phyloP scores from a whole-genome alignment of 2,797 vertebrate species.

The Decapterus maruadsi region DNA sequence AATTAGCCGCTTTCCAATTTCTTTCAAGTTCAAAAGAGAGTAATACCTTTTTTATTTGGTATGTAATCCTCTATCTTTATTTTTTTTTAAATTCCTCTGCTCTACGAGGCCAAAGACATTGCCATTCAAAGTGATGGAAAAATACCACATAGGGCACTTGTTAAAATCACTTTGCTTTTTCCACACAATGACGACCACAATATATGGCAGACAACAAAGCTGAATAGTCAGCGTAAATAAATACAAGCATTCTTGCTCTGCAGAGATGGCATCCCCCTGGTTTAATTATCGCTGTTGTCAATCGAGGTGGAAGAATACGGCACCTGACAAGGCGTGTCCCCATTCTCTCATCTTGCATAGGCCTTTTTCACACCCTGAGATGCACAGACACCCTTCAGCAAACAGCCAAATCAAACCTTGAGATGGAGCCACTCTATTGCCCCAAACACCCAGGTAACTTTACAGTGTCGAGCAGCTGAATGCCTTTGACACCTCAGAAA shows the following conservation, averaged over 20 bases:
- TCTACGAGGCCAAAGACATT: constrained; percentile 43
- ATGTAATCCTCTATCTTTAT: constrained; percentile 52
- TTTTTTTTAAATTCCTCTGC: constrained; percentile 47
- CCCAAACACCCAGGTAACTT: constrained; percentile 79
- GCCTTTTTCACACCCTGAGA: constrained; percentile 78
- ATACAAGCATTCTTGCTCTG: constrained; percentile 73
- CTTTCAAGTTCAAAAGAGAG: constrained; percentile 55
- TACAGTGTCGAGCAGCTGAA: constrained; percentile 72
- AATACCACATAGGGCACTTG: constrained; percentile 59
- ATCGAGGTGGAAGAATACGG: constrained; percentile 79
- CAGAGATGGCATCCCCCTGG: constrained; percentile 77
- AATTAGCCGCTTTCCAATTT: constrained; percentile 58
- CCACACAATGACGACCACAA: constrained; percentile 59
- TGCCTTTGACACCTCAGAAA: constrained; percentile 82
- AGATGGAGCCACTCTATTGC: constrained; percentile 75
- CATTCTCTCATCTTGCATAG: constrained; percentile 79
- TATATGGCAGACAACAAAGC: constrained; percentile 71
- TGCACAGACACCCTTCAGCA: constrained; percentile 82
- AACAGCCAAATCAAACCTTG: constrained; percentile 75
- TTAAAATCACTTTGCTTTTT: constrained; percentile 56
- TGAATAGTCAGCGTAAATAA: constrained; percentile 73
- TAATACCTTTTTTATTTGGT: constrained; percentile 48
- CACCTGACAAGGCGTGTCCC: constrained; percentile 80
- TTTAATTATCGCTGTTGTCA: constrained; percentile 87
- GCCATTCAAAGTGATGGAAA: constrained; percentile 48